These are phyloP conservation scores for Julus scanicus DNA, from an alignment of 2,888 invertebrate genomes.

Conservation along the genomic window DNA sequence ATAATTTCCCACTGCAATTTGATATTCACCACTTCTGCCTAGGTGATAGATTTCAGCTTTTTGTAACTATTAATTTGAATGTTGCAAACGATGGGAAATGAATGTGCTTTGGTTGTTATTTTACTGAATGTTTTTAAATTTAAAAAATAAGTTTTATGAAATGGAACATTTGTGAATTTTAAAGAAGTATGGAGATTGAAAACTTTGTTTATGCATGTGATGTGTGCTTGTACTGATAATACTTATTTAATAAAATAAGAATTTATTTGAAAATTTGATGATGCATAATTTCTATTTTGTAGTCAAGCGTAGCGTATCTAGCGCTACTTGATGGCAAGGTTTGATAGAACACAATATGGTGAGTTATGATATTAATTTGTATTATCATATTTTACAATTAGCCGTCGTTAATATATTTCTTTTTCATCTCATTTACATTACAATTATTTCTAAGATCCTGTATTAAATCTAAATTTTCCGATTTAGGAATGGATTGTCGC, in stretches of 20 bases:
- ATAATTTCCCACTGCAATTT: slow-evolving; percentile 22
- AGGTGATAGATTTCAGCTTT: slow-evolving; percentile 41
- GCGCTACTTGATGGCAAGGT: no score
- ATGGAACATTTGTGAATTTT: neutral
- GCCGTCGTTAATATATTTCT: no score
- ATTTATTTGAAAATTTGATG: neutral
- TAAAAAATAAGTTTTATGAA: neutral
- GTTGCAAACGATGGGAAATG: neutral
- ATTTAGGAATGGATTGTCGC: slow-evolving; percentile 47
- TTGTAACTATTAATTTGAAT: neutral
- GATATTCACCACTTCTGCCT: slow-evolving; percentile 26
- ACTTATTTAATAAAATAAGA: slow-evolving; percentile 25
- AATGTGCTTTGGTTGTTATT: neutral
- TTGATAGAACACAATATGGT: no score
- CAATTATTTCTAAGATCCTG: no score
- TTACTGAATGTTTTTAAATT: neutral
- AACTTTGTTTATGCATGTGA: slow-evolving; percentile 2
- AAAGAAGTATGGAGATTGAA: neutral
- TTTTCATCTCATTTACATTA: no score
- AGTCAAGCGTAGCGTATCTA: no score
- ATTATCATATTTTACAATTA: no score
- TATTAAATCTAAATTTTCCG: neutral
- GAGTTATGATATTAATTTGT: no score
- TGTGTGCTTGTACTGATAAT: slow-evolving; percentile 22
- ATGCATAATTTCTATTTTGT: no score